A percentile compares a stretch with the other conserved stretches of the same genome.
Evolutionary conservation across 2,113 vertebrate genomes (phyloP).

Genomic region (Uria aalge): DNA sequence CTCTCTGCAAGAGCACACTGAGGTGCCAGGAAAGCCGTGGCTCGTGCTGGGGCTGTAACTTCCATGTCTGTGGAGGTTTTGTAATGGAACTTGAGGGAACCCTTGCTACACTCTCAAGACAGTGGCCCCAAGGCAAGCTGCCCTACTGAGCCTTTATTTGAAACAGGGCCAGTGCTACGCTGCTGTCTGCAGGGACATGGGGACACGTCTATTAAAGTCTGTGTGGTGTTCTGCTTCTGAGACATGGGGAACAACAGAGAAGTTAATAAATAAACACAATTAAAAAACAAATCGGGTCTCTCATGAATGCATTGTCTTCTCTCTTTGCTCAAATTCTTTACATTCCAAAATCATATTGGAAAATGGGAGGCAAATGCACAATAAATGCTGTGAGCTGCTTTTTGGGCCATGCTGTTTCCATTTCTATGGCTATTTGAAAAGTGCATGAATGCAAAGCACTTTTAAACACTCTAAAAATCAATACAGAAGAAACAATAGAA

Average conservation of each 20-base stretch:
- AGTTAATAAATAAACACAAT: conserved; percentile 59
- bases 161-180: background rate
- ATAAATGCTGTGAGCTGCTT: conserved; percentile 5
- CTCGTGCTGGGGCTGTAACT: background rate
- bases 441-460: conserved; percentile 44
- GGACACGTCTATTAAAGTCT: background rate
- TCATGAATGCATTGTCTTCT: conserved; percentile 35
- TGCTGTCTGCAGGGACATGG: background rate
- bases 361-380: conserved; percentile 25
- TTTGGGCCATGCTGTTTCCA: conserved; percentile 11
- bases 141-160: background rate
- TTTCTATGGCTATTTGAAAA: conserved; percentile 53
- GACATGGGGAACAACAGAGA: background rate
- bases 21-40: background rate
- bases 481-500: conserved; percentile 50
- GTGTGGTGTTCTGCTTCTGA: conserved; percentile 15
- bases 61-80: background rate
- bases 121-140: background rate
- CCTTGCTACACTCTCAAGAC: background rate
- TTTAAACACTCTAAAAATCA: conserved; percentile 59
- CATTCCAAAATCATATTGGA: conserved; percentile 9
- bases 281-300: conserved; percentile 30
- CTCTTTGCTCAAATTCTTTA: conserved; percentile 39
- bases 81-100: background rate
- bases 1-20: fast-evolving